Conservation (phyloP, 2,113 vertebrate species). For the Neotoma lepida region DNA sequence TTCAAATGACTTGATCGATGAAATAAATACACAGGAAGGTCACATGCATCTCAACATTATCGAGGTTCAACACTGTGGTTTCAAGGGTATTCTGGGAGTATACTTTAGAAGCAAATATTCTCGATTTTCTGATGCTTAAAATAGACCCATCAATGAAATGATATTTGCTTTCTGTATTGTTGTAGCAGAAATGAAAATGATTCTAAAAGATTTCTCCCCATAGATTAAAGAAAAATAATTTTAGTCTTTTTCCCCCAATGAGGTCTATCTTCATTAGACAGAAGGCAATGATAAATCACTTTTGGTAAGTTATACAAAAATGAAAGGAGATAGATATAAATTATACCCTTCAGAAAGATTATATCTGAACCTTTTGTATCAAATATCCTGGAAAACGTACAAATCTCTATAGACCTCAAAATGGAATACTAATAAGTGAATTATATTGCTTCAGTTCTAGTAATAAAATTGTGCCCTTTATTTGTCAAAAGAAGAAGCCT, state of each 20-base stretch:
- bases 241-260: conserved; percentile 46
- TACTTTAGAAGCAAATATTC: conserved; percentile 46
- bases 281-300: conserved; percentile 74
- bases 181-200: conserved; percentile 51
- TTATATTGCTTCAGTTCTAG: conserved; percentile 63
- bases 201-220: conserved; percentile 23
- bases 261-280: conserved; percentile 74
- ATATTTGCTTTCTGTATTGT: conserved; percentile 17
- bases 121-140: conserved; percentile 58
- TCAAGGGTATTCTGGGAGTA: conserved; percentile 62
- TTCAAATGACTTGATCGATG: conserved; percentile 45
- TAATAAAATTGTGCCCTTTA: conserved; percentile 47
- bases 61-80: conserved; percentile 59
- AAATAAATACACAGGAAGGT: conserved; percentile 58
- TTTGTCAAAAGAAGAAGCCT: conserved; percentile 38
- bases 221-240: conserved; percentile 64
- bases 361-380: conserved; percentile 67
- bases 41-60: conserved; percentile 39
- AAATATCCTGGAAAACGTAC: conserved; percentile 65
- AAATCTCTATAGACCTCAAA: conserved; percentile 72
- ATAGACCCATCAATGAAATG: conserved; percentile 21
- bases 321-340: conserved; percentile 75
- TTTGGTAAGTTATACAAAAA: conserved; percentile 62
- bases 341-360: conserved; percentile 70
- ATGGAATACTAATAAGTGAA: conserved; percentile 75